These are phyloP conservation scores for Dicycla oo DNA, from an alignment of 2,888 invertebrate genomes.

Conservation along the genomic window DNA sequence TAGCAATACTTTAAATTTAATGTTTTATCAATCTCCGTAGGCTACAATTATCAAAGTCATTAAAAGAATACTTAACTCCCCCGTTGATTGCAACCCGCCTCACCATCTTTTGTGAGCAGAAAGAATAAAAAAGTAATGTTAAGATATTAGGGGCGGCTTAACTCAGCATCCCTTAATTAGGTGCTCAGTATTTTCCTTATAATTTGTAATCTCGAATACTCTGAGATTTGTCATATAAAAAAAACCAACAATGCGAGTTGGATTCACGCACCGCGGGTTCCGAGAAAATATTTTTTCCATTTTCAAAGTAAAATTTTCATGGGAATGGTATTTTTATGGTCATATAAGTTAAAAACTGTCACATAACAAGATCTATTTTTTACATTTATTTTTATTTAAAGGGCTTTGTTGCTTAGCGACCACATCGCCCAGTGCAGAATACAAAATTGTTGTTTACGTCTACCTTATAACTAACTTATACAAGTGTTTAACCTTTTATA, in stretches of 20 bases:
- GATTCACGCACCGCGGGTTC: not conserved
- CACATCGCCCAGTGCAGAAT: too few species aligned
- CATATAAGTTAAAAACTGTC: not conserved
- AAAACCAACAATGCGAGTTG: conserved; percentile 12
- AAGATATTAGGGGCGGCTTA: conserved; percentile 66
- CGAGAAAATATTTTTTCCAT: not conserved
- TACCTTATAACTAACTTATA: too few species aligned
- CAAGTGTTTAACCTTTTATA: too few species aligned
- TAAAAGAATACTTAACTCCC: conserved; percentile 8
- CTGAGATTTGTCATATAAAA: conserved; percentile 59
- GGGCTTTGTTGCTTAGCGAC: too few species aligned
- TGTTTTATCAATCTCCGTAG: conserved; percentile 4
- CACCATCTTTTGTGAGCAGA: conserved; percentile 40
- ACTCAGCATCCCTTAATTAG: conserved; percentile 71
- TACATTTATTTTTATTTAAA: too few species aligned
- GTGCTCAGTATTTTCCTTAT: conserved; percentile 68
- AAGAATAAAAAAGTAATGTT: conserved; percentile 65
- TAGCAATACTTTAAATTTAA: too few species aligned
- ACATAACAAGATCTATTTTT: too few species aligned
- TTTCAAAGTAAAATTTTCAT: not conserved
- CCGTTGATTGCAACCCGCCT: conserved; percentile 26
- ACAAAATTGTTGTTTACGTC: too few species aligned
- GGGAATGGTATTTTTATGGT: not conserved
- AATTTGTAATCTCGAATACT: conserved; percentile 67
- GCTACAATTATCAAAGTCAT: conserved; percentile 20